A percentile compares a stretch with the other conserved stretches of the same genome.
phyloP scores from a whole-genome alignment of 2,113 vertebrate species.

The Callionymus lyra region DNA sequence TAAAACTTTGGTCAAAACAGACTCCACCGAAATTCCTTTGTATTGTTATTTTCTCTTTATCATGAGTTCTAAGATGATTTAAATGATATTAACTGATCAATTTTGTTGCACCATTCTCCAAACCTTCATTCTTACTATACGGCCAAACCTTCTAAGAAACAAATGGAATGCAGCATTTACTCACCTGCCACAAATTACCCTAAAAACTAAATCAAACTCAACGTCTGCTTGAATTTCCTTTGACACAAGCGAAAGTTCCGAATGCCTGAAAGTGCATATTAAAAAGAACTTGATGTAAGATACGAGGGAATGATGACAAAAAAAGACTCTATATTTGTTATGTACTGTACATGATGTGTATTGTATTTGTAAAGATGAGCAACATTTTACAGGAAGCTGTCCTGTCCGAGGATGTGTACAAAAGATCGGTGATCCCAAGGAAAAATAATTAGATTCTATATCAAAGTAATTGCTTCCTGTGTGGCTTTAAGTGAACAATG shows the following conservation, averaged over 20 bases:
- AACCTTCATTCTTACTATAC: no score
- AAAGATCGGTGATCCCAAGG: conserved; percentile 36
- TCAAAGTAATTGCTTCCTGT: conserved; percentile 63
- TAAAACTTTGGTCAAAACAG: no score
- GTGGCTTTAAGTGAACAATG: conserved; percentile 63
- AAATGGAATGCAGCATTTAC: no score
- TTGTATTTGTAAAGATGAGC: conserved; percentile 66
- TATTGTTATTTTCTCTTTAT: no score
- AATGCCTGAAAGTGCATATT: conserved; percentile 41
- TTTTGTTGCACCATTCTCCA: no score
- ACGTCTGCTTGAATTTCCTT: conserved; percentile 30
- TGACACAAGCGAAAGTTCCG: conserved; percentile 24
- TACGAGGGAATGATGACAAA: conserved; percentile 19
- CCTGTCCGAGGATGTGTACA: conserved; percentile 47
- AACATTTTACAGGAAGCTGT: conserved; percentile 56
- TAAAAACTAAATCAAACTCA: conserved; percentile 23
- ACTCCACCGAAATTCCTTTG: no score
- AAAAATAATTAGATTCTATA: conserved; percentile 64
- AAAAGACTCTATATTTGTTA: conserved; percentile 65
- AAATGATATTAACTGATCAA: no score
- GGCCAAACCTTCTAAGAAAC: no score
- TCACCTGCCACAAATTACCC: conserved; percentile 7
- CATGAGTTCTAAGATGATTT: no score
- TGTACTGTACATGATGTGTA: conserved; percentile 68
- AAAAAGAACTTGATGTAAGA: conserved; percentile 52